A percentile compares a stretch with the other conserved stretches of the same genome.
These are phyloP conservation scores for Entomyzon cyanotis DNA, from an alignment of 2,113 vertebrate species.

Conservation along the genomic window DNA sequence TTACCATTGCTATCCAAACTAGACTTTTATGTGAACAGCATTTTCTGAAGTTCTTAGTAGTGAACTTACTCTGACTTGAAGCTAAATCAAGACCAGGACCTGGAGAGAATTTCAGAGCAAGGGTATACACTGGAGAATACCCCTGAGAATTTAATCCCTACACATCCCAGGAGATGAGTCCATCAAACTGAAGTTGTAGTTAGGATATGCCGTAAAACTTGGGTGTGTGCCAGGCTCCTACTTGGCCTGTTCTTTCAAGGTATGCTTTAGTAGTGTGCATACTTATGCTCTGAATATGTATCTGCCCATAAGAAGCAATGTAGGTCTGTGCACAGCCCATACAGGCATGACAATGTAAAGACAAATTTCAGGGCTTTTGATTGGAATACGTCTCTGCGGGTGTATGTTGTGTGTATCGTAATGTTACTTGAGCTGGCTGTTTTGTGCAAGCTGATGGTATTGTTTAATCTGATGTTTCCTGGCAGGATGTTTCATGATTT, in stretches of 20 bases:
- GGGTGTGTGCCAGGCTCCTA: not conserved
- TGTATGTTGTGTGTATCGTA: not conserved
- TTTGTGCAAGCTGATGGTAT: conserved; percentile 47
- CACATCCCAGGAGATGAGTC: not conserved
- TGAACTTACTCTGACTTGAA: not conserved
- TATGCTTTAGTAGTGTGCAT: not conserved
- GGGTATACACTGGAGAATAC: not conserved
- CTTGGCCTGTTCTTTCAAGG: not conserved
- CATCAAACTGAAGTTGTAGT: not conserved
- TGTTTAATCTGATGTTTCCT: conserved; percentile 78
- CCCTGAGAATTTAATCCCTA: not conserved
- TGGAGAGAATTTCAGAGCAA: not conserved
- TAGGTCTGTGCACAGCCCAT: not conserved
- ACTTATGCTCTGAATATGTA: not conserved
- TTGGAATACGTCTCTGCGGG: not conserved
- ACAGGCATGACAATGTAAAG: not conserved
- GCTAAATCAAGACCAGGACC: not conserved
- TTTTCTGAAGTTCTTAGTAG: not conserved
- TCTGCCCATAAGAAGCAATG: not conserved
- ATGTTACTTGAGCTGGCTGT: not conserved
- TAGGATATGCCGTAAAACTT: not conserved
- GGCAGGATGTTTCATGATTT: conserved; percentile 83
- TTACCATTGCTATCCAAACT: not conserved
- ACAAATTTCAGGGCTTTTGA: not conserved
- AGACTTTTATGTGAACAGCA: not conserved